Evolutionary conservation across 2,888 invertebrate species (phyloP).

Genomic region (Phyto melanocephala): DNA sequence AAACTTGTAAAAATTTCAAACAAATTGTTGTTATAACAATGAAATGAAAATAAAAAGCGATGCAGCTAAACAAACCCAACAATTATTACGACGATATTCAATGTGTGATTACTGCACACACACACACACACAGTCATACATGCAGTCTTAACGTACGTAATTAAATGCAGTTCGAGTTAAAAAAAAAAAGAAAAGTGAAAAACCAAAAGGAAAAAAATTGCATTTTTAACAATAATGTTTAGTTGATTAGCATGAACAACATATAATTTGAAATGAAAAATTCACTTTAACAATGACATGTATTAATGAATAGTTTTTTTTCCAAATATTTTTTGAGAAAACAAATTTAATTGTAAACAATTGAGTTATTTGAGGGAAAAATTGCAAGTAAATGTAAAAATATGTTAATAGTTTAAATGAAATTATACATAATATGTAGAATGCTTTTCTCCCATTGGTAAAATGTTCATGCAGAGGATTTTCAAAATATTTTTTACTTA

Average conservation of each 20-base stretch:
- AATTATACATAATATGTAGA: too few species aligned
- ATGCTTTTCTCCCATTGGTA: too few species aligned
- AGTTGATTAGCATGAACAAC: slow-evolving; percentile 18
- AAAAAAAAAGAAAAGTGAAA: slow-evolving; percentile 19
- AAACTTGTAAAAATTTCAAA: slow-evolving; percentile 52
- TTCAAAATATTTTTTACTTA: too few species aligned
- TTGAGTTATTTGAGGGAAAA: too few species aligned
- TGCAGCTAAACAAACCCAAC: slow-evolving; percentile 10
- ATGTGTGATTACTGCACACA: slow-evolving; percentile 49
- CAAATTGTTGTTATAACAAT: slow-evolving; percentile 52
- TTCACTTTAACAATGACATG: background rate
- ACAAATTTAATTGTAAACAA: background rate
- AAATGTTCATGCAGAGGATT: too few species aligned
- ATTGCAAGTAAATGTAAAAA: too few species aligned
- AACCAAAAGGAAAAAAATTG: background rate
- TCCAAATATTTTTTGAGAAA: background rate
- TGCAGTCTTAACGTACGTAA: background rate
- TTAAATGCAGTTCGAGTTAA: slow-evolving; percentile 12
- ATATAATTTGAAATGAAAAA: background rate
- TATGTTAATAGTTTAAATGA: too few species aligned
- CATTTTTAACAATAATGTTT: background rate
- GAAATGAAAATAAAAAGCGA: slow-evolving; percentile 42
- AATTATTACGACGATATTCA: slow-evolving; percentile 44
- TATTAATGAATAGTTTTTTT: background rate
- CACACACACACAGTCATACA: slow-evolving; percentile 9